Percentiles rank a stretch among this genome's conserved stretches.
These are phyloP conservation scores for Drosophila birchii DNA, from an alignment of 2,888 invertebrate genomes.

Conservation along the genomic window DNA sequence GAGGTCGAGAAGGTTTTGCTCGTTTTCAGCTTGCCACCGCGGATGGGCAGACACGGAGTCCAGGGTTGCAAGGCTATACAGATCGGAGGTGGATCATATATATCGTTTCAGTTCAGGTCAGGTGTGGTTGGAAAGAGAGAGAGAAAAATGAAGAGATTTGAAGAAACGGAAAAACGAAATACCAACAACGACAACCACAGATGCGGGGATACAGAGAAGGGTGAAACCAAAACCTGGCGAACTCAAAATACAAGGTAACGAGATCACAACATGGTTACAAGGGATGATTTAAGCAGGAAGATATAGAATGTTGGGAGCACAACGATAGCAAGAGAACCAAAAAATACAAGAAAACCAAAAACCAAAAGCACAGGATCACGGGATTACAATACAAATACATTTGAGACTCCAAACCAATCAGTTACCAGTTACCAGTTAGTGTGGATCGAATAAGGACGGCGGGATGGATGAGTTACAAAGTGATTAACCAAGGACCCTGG, in stretches of 20 bases:
- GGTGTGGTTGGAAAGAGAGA: conserved; percentile 72
- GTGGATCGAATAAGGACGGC: conserved; percentile 10
- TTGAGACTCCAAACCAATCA: conserved; percentile 6
- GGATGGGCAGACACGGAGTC: conserved; percentile 85
- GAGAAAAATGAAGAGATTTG: conserved; percentile 81
- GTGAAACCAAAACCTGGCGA: conserved; percentile 50
- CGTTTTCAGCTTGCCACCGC: conserved; percentile 85
- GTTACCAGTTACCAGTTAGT: conserved; percentile 7
- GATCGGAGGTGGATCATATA: conserved; percentile 21
- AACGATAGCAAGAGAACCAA: conserved; percentile 35
- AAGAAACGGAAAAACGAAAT: conserved; percentile 77
- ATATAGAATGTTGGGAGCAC: conserved; percentile 3
- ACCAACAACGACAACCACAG: conserved; percentile 70
- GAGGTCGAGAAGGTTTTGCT: conserved; percentile 85
- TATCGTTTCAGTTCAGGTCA: conserved; percentile 21
- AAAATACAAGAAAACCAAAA: conserved; percentile 34
- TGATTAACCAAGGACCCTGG: conserved; percentile 6
- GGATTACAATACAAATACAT: background rate
- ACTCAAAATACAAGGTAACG: conserved; percentile 44
- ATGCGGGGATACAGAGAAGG: conserved; percentile 36
- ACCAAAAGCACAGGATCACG: conserved; percentile 32
- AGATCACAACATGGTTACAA: conserved; percentile 45
- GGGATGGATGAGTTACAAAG: conserved; percentile 6
- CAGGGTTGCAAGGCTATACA: conserved; percentile 84
- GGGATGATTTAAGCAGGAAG: conserved; percentile 25